Evolutionary conservation across 2,888 invertebrate species (phyloP).

Genomic region (Ennomos fuscantarius): DNA sequence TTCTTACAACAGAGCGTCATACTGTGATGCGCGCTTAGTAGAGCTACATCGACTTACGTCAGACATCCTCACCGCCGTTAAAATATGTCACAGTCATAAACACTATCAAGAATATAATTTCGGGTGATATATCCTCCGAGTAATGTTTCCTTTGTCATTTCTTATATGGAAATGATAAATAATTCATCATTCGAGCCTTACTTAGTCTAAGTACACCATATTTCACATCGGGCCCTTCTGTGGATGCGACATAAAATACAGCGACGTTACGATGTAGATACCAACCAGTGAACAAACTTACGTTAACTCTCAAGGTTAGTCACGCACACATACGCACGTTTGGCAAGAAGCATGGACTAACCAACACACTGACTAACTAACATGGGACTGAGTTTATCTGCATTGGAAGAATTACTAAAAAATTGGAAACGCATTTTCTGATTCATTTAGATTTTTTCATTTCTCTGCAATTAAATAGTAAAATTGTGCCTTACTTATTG

Average conservation of each 20-base stretch:
- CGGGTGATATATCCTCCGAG: constrained; percentile 46
- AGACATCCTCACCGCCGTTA: constrained; percentile 9
- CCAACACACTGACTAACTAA: too few species aligned
- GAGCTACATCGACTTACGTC: not conserved
- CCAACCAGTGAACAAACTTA: constrained; percentile 10
- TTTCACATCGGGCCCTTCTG: constrained; percentile 77
- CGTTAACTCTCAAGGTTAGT: not conserved
- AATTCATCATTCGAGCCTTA: constrained; percentile 79
- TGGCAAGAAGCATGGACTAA: too few species aligned
- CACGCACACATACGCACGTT: too few species aligned
- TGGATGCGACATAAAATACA: constrained; percentile 81
- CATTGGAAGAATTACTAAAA: too few species aligned
- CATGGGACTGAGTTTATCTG: too few species aligned
- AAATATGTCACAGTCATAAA: constrained; percentile 42
- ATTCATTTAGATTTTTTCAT: too few species aligned
- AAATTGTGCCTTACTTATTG: too few species aligned
- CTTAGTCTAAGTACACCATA: constrained; percentile 81
- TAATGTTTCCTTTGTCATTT: constrained; percentile 66
- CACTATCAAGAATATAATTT: constrained; percentile 52
- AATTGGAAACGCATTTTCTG: too few species aligned
- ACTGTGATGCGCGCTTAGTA: too few species aligned
- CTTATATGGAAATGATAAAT: constrained; percentile 75
- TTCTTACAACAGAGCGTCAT: not conserved
- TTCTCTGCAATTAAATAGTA: too few species aligned
- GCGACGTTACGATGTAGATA: constrained; percentile 33